Evolutionary conservation across 1,140 invertebrate species (phyloP), one percentile per base, ranked within the genome.

Genomic region (Rhyzopertha dominica): DNA sequence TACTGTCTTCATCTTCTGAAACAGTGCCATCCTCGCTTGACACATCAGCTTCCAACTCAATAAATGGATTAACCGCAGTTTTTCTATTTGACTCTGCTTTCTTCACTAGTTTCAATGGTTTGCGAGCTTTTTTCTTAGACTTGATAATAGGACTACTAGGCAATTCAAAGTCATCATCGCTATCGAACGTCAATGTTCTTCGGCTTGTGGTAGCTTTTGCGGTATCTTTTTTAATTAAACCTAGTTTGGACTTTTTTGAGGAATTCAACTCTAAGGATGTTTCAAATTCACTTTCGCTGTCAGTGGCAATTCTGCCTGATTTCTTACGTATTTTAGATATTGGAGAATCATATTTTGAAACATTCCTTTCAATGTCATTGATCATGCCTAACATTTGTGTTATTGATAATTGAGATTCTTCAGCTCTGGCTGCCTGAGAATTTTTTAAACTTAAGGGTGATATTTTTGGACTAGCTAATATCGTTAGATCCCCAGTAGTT

Each of bases 1-100:
- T 53, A 17, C 49, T 50, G n/a, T 28, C 31, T 44, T 62, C 57
- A 41, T 61, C 53, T 7, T 61, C 59, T 1, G 55, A 60, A 12
- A 29, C 22, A 1, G 38, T 42, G 4, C 37, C 29, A 23, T 61
- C 58, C 47, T 61, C 51, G 7, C 47, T 39, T 1, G 55, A 54
- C 9, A 65, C 20, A 25, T 53, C 49, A 10, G 62, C 63, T 45
- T 65, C 61, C 9, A 48, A 16, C 20, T 64, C 54, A 28, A 65
- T 36, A 47, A 62, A 65, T 34, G 22, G 13, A 44, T 45, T 50
- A 20, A 39, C 20, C 12, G 9, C 20, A 37, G 4, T 25, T 25
- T 44, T 34, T 10, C 25, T 37, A 20, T 45, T 30, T 20, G 20
- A 31, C 12, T 42, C 28, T 13, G 9, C 17, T 20, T 29, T 24